Evolutionary conservation across 2,797 vertebrate species (phyloP), one percentile per base, ranked within the genome.

Genomic region (Sphenodon punctatus): DNA sequence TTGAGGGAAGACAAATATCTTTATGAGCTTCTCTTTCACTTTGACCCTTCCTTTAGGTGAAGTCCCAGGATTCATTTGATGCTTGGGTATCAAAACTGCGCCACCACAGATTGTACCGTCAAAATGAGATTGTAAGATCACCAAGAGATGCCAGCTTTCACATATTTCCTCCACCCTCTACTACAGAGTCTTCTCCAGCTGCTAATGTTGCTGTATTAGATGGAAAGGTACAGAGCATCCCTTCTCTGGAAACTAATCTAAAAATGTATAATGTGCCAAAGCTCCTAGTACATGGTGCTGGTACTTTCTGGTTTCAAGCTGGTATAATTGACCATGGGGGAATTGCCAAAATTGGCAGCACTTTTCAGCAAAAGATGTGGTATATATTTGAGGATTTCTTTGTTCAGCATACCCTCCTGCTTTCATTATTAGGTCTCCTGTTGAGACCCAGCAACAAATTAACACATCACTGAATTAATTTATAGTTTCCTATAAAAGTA

Each of bases 41-140:
- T n/a, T 75, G 25, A 41, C 17, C 55, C 10, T 88, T 67, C 68
- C 89, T 84, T 32, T 89, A 99, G 98, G 98, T 99, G 79, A 99
- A 99, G 95, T 99, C 98, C 72, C 98, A 97, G 93, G 99, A 99
- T 82, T 97, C 98, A 53, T 99, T 99, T 90, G 99, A 99, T 66
- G 96, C 97, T 5, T 99, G 99, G 99, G 98, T 99, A 88, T 97
- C 97, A 75, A 99, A 98, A 93, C 78, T 99, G 78, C 97, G 98
- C 38, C 97, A 99, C 85, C 99, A 99, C 87, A 96, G 99, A 39
- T 77, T 99, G 65, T 99, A 99, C 94, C 96, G 99, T 45, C 99
- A 99, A 95, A 99, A 99, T 15, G 99, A 99, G 94, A 99, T 99
- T 20, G 98, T 99, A 85, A 96, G 98, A 36, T 99, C 99, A 14